Evolutionary conservation across 2,888 invertebrate genomes (phyloP).

Genomic region (Eupithecia dodoneata): DNA sequence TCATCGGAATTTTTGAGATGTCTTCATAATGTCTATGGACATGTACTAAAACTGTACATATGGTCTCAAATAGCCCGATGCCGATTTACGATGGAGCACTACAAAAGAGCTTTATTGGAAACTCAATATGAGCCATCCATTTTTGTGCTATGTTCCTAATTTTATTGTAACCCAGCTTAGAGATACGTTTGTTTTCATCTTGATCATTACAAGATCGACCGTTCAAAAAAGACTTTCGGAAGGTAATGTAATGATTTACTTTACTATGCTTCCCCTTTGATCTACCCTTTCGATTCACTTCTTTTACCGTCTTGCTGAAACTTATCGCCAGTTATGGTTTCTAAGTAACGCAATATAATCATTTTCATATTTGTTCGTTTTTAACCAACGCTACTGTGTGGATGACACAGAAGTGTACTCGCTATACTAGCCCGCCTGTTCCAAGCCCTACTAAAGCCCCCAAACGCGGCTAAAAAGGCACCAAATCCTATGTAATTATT

Average conservation of each 20-base stretch:
- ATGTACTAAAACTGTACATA: background rate
- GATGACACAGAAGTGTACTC: background rate
- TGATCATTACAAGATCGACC: background rate
- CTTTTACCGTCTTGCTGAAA: background rate
- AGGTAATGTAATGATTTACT: background rate
- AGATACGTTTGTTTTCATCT: background rate
- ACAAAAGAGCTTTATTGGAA: background rate
- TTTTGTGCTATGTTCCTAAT: background rate
- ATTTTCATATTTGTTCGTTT: no score
- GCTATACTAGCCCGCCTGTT: background rate
- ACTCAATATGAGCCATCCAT: background rate
- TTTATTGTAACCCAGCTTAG: background rate
- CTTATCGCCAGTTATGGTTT: no score
- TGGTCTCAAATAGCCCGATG: background rate
- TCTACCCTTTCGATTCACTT: background rate
- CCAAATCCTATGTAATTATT: slow-evolving; percentile 29
- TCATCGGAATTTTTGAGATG: slow-evolving; percentile 25
- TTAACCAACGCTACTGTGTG: background rate
- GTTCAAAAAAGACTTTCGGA: background rate
- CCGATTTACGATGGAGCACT: background rate
- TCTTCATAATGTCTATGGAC: slow-evolving; percentile 10
- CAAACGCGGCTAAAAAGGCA: slow-evolving; percentile 6
- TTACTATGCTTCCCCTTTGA: background rate
- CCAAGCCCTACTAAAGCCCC: background rate
- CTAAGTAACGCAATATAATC: no score